Evolutionary conservation across 1,140 invertebrate genomes (phyloP).

Genomic region (Temnothorax nylanderi): DNA sequence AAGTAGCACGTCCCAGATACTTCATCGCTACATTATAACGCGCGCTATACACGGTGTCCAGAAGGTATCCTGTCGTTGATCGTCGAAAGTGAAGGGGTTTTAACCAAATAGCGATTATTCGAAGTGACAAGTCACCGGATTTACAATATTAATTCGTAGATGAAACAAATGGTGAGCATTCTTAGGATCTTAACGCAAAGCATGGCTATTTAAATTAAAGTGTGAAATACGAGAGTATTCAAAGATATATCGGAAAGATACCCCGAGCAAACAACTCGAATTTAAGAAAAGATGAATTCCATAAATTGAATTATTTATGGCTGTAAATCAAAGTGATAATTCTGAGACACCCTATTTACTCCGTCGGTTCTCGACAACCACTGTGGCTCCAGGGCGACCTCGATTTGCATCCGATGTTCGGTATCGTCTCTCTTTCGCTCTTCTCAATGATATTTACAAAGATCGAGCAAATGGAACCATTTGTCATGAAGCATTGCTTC

Average conservation of each 20-base stretch:
- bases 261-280: background rate
- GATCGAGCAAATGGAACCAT: slow-evolving; percentile 5
- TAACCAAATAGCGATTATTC: background rate
- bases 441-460: slow-evolving; percentile 15
- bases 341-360: slow-evolving; percentile 1
- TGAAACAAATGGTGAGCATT: background rate
- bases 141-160: background rate
- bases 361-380: slow-evolving; percentile 8
- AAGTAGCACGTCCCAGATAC: slow-evolving; percentile 79
- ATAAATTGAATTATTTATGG: background rate
- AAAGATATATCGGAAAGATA: background rate
- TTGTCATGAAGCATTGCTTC: background rate
- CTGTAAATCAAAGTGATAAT: background rate
- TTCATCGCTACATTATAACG: slow-evolving; percentile 28
- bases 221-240: background rate
- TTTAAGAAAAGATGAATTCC: background rate
- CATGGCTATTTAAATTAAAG: background rate
- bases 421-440: slow-evolving; percentile 12
- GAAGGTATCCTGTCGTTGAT: background rate
- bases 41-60: slow-evolving; percentile 31
- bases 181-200: background rate
- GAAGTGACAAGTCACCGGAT: background rate
- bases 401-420: slow-evolving; percentile 33
- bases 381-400: slow-evolving; percentile 28
- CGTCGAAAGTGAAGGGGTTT: slow-evolving; percentile 36